Evolutionary conservation across 2,113 vertebrate genomes (phyloP).

Genomic region (Menura novaehollandiae): DNA sequence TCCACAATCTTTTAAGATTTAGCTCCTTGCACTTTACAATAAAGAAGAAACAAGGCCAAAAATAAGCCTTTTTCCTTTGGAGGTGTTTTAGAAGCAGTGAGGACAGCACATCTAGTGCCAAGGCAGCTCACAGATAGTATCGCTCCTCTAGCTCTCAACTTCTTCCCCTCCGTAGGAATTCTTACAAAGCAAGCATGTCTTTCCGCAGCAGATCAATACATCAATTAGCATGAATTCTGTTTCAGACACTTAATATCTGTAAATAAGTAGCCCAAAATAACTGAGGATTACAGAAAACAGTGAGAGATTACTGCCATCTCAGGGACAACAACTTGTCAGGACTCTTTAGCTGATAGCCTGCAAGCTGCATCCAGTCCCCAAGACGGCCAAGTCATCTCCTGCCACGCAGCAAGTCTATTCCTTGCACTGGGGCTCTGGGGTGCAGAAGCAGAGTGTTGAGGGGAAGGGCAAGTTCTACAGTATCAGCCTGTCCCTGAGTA

Average conservation of each 20-base stretch:
- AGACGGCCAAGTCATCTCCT: not conserved
- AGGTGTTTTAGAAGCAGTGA: not conserved
- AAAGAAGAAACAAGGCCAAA: not conserved
- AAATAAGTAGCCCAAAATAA: slow-evolving; percentile 1
- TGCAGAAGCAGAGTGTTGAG: not conserved
- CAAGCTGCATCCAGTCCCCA: not conserved
- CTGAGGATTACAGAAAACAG: not conserved
- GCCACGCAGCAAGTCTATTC: not conserved
- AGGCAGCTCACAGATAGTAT: not conserved
- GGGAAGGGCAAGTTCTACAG: not conserved
- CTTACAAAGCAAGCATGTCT: not conserved
- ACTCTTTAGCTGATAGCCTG: not conserved
- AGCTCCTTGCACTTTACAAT: not conserved
- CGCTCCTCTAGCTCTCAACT: not conserved
- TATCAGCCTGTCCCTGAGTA: not conserved
- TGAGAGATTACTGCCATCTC: not conserved
- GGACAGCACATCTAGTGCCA: not conserved
- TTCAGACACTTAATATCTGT: not conserved
- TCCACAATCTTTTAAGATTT: not conserved
- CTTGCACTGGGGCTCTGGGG: not conserved
- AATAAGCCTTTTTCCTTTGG: not conserved
- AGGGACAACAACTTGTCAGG: not conserved
- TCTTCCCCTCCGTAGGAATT: not conserved
- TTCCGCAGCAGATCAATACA: not conserved
- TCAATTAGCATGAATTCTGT: not conserved